Conservation (phyloP, 1,140 invertebrate species). For the Drosophila kohkoa region DNA sequence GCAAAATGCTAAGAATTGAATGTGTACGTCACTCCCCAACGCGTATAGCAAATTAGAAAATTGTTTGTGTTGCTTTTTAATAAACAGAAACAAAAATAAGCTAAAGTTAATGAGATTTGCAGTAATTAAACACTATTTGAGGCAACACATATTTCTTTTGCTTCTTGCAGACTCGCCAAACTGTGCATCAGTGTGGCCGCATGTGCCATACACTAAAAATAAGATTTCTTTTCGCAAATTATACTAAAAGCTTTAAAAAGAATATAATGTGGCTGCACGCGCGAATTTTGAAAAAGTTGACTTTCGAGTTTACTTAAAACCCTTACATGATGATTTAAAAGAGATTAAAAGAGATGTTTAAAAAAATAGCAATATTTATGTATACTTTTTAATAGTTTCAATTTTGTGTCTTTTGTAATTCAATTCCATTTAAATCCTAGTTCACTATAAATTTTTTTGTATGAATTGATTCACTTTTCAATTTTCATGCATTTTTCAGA, state of each 20-base stretch:
- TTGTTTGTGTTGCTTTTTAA: neutral
- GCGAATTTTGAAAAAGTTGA: neutral
- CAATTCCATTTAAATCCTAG: no score
- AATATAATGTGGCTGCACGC: neutral
- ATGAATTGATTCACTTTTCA: no score
- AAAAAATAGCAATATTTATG: no score
- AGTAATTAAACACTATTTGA: slow-evolving; percentile 49
- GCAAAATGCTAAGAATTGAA: slow-evolving; percentile 4
- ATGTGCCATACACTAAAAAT: neutral
- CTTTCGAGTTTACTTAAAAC: no score
- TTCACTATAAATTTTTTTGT: no score
- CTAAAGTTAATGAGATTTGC: slow-evolving; percentile 42
- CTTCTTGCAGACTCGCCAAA: slow-evolving; percentile 2
- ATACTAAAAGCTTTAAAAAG: neutral
- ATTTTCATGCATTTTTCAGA: no score
- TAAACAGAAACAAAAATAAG: slow-evolving; percentile 16
- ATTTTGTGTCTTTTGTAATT: no score
- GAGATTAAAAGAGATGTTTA: no score
- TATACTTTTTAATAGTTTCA: no score
- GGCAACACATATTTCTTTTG: slow-evolving; percentile 43
- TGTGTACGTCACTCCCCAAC: neutral
- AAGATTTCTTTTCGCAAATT: neutral
- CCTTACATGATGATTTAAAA: no score
- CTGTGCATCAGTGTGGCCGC: neutral
- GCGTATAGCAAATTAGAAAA: slow-evolving; percentile 9